Percentiles rank a stretch among this genome's conserved stretches.
These are phyloP conservation scores for Pygathrix nemaeus DNA, from an alignment of 2,113 vertebrate genomes.

Conservation along the genomic window DNA sequence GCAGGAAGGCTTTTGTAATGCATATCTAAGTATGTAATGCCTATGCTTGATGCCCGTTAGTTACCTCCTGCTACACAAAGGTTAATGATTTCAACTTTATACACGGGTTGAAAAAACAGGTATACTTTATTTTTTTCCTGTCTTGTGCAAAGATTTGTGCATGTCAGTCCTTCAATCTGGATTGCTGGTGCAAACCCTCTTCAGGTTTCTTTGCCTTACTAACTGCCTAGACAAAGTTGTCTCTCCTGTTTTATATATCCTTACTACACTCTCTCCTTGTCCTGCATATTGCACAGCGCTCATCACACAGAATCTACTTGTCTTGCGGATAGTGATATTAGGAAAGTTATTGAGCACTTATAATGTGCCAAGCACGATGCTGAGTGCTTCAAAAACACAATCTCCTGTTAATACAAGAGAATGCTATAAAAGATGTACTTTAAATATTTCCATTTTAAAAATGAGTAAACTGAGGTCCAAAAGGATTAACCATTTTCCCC, in stretches of 20 bases:
- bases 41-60: background rate
- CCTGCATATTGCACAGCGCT: background rate
- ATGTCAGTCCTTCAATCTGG: background rate
- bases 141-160: background rate
- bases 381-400: background rate
- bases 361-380: background rate
- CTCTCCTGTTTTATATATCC: background rate
- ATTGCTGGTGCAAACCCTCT: accelerated
- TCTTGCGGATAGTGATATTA: background rate
- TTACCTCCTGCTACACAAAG: background rate
- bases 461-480: background rate
- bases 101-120: background rate
- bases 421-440: background rate
- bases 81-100: background rate
- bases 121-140: background rate
- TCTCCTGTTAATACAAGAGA: background rate
- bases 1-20: background rate
- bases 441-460: background rate
- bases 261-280: background rate
- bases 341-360: background rate
- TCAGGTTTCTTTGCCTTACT: background rate
- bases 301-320: background rate
- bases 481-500: background rate
- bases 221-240: background rate
- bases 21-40: background rate